Conservation (phyloP, 2,113 vertebrate genomes). For the Labeo rohita region DNA sequence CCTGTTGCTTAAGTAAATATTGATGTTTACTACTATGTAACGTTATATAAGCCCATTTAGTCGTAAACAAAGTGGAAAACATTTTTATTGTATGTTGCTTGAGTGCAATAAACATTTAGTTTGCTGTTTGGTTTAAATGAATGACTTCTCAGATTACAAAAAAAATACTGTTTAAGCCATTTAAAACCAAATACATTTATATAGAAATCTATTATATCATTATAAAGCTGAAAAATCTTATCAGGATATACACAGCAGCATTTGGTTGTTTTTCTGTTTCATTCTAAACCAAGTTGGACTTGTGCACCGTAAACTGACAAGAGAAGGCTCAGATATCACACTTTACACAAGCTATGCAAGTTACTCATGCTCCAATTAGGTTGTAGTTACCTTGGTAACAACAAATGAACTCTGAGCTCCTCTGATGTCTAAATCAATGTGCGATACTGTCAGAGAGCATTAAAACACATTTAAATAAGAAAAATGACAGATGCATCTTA, state of each 20-base stretch:
- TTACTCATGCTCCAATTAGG: constrained; percentile 29
- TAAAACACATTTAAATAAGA: neutral
- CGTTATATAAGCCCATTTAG: neutral
- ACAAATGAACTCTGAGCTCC: constrained; percentile 11
- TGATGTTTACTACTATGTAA: neutral
- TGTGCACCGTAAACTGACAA: neutral
- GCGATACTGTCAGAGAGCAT: neutral
- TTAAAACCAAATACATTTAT: neutral
- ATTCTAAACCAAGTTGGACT: constrained; percentile 1
- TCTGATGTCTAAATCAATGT: neutral
- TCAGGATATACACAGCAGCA: neutral
- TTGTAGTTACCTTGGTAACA: constrained; percentile 14
- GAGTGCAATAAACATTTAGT: too few relatives aligned
- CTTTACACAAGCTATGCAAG: constrained; percentile 8
- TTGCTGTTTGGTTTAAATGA: neutral
- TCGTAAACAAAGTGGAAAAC: neutral
- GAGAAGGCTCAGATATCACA: neutral
- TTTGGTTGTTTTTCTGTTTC: neutral
- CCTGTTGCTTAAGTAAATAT: neutral
- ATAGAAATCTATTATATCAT: neutral
- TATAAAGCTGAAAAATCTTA: neutral
- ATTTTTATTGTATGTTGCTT: neutral
- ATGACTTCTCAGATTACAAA: too few relatives aligned
- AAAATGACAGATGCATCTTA: neutral
- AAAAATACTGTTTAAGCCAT: neutral